Evolutionary conservation across 2,113 vertebrate genomes (phyloP), one percentile per base, ranked within the genome.

Genomic region (Pseudolaguvia tuberculata): DNA sequence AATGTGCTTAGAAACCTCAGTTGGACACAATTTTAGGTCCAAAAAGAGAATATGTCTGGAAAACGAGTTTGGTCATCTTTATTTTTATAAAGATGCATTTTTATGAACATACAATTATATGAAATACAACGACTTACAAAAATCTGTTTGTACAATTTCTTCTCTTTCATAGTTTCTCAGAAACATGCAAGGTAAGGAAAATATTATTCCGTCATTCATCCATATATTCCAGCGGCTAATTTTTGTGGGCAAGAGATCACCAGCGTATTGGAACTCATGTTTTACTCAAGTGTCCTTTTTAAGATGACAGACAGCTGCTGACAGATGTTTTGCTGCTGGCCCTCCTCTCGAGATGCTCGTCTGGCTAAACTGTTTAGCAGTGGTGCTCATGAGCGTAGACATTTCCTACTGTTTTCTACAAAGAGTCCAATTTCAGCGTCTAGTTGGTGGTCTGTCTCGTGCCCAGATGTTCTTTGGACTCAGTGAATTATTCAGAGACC

Each of bases 401-500:
- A 75, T 56, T 75, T 67, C 62, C 68, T 27, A 50, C 52, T 3
- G 14, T 50, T 75, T 66, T 14, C 39, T 17, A 5, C 15, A 11
- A 51, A 56, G 48, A 23, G 12, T 11, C 55, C 4, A 23, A 66
- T 67, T 18, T 8, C 17, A 0, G 23, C 23, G 17, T 39, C n/a
- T 15, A 15, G 20, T 17, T 20, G 31, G 21, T 52, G 42, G 20
- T 66, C 53, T 27, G 13, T 58, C 29, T 70, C 53, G 59, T n/a
- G 25, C 69, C 76, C 79, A 57, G 23, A 70, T 31, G 57, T 72
- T 75, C 50, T 77, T 48, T 63, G 25, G 51, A 39, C 27, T 25
- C 20, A 21, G 27, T 78, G 53, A 78, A 81, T 75, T 75, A 81
- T 81, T 81, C 29, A 78, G 58, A 51, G 20, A 23, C 20, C n/a